Percentiles rank a stretch among this genome's conserved stretches.
These are phyloP conservation scores for Pteropus alecto DNA, from an alignment of 2,113 vertebrate species.

Conservation along the genomic window DNA sequence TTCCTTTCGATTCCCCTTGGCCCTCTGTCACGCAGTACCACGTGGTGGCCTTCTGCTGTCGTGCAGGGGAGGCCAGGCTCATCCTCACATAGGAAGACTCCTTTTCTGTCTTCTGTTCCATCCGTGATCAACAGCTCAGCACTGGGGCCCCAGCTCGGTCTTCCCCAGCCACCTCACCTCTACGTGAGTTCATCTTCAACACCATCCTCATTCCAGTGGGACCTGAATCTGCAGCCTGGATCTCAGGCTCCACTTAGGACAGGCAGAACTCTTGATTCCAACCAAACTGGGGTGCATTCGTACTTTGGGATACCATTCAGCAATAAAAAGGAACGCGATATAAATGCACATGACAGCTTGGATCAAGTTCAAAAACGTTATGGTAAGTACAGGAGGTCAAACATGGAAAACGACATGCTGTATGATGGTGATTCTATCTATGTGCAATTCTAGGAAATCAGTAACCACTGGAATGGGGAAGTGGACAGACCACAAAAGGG, in stretches of 20 bases:
- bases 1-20: background rate
- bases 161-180: background rate
- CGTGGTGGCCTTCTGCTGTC: background rate
- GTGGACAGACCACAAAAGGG: no score
- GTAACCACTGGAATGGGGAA: no score
- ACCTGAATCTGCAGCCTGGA: background rate
- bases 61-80: background rate
- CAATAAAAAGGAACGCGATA: background rate
- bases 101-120: background rate
- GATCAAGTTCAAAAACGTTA: no score
- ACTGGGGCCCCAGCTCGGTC: accelerated
- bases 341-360: background rate
- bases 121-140: background rate
- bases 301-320: background rate
- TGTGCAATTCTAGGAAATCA: no score
- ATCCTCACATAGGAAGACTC: background rate
- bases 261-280: background rate
- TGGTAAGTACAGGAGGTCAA: no score
- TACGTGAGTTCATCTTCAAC: background rate
- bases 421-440: no score
- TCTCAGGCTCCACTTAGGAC: background rate
- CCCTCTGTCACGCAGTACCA: accelerated
- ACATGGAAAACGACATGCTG: no score
- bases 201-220: background rate
- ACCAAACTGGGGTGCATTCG: background rate